Percentiles rank a stretch among this genome's conserved stretches.
These are phyloP conservation scores for Dysmachus trigonus DNA, from an alignment of 2,888 invertebrate genomes.

Conservation along the genomic window DNA sequence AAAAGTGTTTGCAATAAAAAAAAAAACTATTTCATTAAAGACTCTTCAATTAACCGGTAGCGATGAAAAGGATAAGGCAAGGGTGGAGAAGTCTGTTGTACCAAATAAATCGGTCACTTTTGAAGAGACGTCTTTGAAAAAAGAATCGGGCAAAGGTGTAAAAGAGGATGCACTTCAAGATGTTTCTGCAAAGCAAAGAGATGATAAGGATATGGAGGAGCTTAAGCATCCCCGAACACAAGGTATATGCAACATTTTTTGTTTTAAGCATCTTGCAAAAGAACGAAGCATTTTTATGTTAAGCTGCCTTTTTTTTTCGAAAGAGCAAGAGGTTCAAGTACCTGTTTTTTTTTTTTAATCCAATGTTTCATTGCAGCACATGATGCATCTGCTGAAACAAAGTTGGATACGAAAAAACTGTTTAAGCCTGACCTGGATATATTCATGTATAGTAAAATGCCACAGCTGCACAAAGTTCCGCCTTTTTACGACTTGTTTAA, in stretches of 20 bases:
- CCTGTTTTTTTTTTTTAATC: not conserved
- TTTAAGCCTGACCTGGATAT: slow-evolving; percentile 43
- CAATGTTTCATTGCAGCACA: not conserved
- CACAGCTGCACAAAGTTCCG: slow-evolving; percentile 20
- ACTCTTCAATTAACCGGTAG: not conserved
- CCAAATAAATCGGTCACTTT: not conserved
- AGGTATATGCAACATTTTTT: not conserved
- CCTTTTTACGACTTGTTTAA: slow-evolving; percentile 40
- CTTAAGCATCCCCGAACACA: not conserved
- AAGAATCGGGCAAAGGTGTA: not conserved
- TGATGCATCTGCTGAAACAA: not conserved
- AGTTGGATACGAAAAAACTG: not conserved
- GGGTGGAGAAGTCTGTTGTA: not conserved
- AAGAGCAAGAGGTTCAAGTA: not conserved
- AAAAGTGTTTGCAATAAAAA: not conserved
- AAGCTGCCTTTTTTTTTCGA: not conserved
- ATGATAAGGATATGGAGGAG: not conserved
- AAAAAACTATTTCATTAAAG: not conserved
- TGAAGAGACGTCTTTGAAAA: not conserved
- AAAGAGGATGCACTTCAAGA: not conserved
- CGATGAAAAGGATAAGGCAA: not conserved
- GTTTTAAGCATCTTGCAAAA: not conserved
- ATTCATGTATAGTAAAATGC: slow-evolving; percentile 41
- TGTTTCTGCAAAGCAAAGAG: not conserved
- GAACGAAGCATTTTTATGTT: not conserved